A percentile compares a stretch with the other conserved stretches of the same genome.
Conservation (phyloP, 1,140 invertebrate genomes). For the Anastrepha obliqua region DNA sequence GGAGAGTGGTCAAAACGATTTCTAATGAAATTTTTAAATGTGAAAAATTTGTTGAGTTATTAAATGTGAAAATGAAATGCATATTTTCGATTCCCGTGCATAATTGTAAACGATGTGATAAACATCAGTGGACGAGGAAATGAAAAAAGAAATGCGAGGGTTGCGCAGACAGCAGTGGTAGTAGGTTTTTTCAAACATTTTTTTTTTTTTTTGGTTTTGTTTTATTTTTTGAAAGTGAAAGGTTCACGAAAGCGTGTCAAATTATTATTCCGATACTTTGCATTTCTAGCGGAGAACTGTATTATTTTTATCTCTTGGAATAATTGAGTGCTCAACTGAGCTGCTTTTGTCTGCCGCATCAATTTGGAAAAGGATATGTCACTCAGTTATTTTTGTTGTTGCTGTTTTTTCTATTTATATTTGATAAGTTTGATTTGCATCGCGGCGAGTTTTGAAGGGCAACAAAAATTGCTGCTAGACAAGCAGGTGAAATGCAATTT, state of each 20-base stretch:
- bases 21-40: conserved; percentile 45
- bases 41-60: conserved; percentile 6
- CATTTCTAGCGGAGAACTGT: background rate
- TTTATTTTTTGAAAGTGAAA: background rate
- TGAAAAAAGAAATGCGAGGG: background rate
- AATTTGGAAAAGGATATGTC: conserved; percentile 35
- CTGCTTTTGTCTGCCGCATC: background rate
- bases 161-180: background rate
- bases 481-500: conserved; percentile 33
- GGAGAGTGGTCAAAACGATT: conserved; percentile 20
- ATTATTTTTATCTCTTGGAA: background rate
- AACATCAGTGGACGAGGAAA: no score
- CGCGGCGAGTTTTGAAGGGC: background rate
- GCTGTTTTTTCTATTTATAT: background rate
- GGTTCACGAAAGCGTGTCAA: conserved; percentile 41
- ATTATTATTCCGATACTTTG: conserved; percentile 22
- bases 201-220: background rate
- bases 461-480: background rate
- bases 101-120: conserved; percentile 38
- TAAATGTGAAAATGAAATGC: conserved; percentile 48
- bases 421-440: background rate
- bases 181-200: background rate
- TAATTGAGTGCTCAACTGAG: conserved; percentile 29
- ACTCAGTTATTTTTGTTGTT: conserved; percentile 13
- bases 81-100: conserved; percentile 32